Evolutionary conservation across 2,888 invertebrate species (phyloP).

Genomic region (Stenchaetothrips biformis): DNA sequence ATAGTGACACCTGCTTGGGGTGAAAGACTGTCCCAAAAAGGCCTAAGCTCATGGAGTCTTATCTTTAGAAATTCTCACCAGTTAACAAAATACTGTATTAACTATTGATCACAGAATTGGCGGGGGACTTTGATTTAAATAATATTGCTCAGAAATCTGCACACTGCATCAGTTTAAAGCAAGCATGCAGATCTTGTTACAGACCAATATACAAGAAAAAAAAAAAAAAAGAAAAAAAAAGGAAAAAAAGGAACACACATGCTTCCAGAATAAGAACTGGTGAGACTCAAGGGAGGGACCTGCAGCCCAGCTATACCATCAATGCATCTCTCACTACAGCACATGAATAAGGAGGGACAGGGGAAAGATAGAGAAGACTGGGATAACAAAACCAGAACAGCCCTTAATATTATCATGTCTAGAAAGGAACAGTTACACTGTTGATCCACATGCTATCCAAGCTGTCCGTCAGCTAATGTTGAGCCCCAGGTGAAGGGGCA

Average conservation of each 20-base stretch:
- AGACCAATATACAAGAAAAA: constrained; percentile 2
- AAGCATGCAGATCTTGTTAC: constrained; percentile 8
- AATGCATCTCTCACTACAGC: constrained; percentile 8
- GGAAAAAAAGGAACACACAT: constrained; percentile 23
- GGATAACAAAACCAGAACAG: constrained; percentile 16
- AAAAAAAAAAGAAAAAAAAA: background rate
- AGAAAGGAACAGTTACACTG: background rate
- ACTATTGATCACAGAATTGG: background rate
- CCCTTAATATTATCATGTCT: constrained; percentile 10
- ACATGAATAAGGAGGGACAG: constrained; percentile 4
- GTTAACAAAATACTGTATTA: background rate
- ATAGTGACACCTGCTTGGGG: background rate
- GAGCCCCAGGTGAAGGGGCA: constrained; percentile 16
- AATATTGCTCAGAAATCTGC: constrained; percentile 27
- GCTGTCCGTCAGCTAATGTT: constrained; percentile 12
- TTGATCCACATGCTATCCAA: constrained; percentile 16
- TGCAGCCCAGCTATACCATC: constrained; percentile 11
- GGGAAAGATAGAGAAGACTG: constrained; percentile 1
- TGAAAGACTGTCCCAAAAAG: no score
- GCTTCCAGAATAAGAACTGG: background rate
- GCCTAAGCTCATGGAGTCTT: background rate
- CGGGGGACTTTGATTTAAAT: background rate
- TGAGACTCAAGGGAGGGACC: background rate
- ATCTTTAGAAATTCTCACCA: background rate
- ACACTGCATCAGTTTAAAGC: constrained; percentile 23